Evolutionary conservation across 2,888 invertebrate genomes (phyloP).

Genomic region (Diarsia brunnea): DNA sequence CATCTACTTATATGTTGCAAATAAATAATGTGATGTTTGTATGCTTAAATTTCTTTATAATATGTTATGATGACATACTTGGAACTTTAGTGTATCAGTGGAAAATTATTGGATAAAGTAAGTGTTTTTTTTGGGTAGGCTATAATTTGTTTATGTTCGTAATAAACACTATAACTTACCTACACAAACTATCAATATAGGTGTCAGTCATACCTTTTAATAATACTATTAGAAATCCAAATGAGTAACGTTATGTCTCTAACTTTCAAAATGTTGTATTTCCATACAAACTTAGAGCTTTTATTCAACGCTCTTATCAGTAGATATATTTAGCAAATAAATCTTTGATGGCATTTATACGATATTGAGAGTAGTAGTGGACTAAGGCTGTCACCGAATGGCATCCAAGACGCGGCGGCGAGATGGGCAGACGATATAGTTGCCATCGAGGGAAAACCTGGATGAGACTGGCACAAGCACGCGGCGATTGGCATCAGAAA

Average conservation of each 20-base stretch:
- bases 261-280: background rate
- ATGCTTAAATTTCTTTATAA: constrained; percentile 37
- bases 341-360: background rate
- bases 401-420: too few species aligned
- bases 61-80: constrained; percentile 1
- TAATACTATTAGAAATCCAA: background rate
- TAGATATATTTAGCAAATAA: background rate
- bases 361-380: background rate
- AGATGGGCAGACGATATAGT: too few species aligned
- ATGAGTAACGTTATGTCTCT: background rate
- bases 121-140: background rate
- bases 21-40: constrained; percentile 36
- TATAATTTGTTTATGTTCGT: background rate
- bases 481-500: too few species aligned
- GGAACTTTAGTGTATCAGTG: background rate
- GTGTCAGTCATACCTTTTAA: background rate
- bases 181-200: background rate
- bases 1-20: constrained; percentile 26
- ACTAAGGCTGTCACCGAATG: too few species aligned
- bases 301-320: background rate
- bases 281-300: background rate
- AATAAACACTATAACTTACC: background rate
- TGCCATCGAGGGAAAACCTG: too few species aligned
- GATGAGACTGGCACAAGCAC: too few species aligned
- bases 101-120: background rate